Evolutionary conservation across 2,113 vertebrate species (phyloP).

Genomic region (Sturnus vulgaris): DNA sequence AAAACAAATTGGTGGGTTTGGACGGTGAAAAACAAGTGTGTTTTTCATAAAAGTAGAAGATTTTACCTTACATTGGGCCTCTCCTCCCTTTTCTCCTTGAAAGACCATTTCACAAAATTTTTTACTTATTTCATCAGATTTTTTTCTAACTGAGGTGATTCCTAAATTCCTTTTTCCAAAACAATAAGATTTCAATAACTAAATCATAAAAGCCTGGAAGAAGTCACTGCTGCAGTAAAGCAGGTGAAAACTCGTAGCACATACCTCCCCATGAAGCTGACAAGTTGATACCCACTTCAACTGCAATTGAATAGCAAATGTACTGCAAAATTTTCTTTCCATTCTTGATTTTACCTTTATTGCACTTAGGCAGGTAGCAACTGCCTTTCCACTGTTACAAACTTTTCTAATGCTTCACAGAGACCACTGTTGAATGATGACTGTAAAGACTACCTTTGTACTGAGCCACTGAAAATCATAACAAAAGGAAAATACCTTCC

Average conservation of each 20-base stretch:
- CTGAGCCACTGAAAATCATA: neutral
- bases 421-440: neutral
- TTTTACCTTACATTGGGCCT: neutral
- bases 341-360: neutral
- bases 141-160: neutral
- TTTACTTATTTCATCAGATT: neutral
- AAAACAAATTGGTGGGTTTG: neutral
- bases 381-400: neutral
- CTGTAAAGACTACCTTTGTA: neutral
- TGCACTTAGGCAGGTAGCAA: neutral
- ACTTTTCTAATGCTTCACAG: neutral
- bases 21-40: neutral
- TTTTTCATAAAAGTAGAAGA: neutral
- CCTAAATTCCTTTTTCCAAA: neutral
- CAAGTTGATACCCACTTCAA: neutral
- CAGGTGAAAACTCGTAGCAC: neutral
- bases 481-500: neutral
- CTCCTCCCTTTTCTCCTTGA: neutral
- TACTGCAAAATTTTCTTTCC: neutral
- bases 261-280: neutral
- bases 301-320: neutral
- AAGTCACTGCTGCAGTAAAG: neutral
- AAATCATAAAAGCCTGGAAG: neutral
- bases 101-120: neutral
- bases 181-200: neutral